Percentiles rank a stretch among this genome's conserved stretches.
phyloP scores from a whole-genome alignment of 2,113 vertebrate species.

The Tiliqua scincoides region DNA sequence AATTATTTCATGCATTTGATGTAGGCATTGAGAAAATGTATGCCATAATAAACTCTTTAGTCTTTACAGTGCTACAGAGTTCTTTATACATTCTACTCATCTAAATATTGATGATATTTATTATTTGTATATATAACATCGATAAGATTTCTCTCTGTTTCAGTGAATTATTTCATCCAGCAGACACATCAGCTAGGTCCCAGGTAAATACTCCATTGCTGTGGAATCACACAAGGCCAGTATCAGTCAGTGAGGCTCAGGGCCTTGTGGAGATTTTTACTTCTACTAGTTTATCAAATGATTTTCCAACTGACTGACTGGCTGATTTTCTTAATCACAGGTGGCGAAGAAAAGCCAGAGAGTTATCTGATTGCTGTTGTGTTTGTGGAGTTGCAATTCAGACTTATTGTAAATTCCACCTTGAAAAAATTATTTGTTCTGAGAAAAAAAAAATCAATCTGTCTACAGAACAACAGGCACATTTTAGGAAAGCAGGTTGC shows the following conservation, averaged over 20 bases:
- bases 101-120: background rate
- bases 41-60: too few species aligned
- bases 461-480: background rate
- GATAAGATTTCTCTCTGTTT: background rate
- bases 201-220: conserved; percentile 2
- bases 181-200: background rate
- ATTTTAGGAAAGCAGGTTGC: background rate
- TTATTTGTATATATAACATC: background rate
- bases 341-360: background rate
- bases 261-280: background rate
- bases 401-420: background rate
- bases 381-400: background rate
- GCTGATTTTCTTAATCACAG: conserved; percentile 4
- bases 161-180: background rate
- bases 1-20: background rate
- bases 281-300: conserved; percentile 7
- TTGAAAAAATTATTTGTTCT: background rate
- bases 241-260: background rate
- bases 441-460: conserved; percentile 5
- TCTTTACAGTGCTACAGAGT: background rate
- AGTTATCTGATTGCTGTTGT: background rate
- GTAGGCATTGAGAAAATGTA: background rate
- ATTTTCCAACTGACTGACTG: background rate
- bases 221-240: background rate
- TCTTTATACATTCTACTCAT: background rate